These are phyloP conservation scores for Pharmacophagus antenor DNA, from an alignment of 2,888 invertebrate genomes.

Conservation along the genomic window DNA sequence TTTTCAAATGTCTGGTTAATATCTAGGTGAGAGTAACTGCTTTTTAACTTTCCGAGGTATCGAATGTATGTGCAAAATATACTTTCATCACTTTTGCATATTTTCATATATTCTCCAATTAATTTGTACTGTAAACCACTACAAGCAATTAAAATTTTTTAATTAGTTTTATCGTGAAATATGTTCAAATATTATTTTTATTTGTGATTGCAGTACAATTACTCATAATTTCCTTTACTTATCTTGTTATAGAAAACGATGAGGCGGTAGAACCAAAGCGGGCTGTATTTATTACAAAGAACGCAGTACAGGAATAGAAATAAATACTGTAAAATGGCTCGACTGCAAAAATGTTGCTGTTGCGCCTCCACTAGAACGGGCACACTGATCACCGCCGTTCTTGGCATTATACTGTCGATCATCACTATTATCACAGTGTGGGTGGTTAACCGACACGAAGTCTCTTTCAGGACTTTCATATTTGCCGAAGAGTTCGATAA, in stretches of 20 bases:
- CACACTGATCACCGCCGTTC: conserved; percentile 85
- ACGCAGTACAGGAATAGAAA: conserved; percentile 10
- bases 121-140: neutral
- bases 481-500: conserved; percentile 82
- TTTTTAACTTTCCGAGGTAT: too few species aligned
- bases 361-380: conserved; percentile 87
- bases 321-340: conserved; percentile 53
- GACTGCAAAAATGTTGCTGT: conserved; percentile 85
- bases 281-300: conserved; percentile 6
- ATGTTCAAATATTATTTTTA: too few species aligned
- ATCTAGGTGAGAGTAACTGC: neutral
- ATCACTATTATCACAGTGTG: conserved; percentile 85
- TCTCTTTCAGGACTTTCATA: conserved; percentile 89
- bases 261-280: conserved; percentile 33
- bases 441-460: conserved; percentile 75
- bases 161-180: too few species aligned
- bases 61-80: too few species aligned
- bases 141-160: neutral
- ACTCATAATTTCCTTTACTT: too few species aligned
- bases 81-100: too few species aligned
- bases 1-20: neutral
- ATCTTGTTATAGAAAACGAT: conserved; percentile 39
- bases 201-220: too few species aligned
- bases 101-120: too few species aligned
- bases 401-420: conserved; percentile 88